phyloP scores from a whole-genome alignment of 2,113 vertebrate genomes.

The Gallinago paraguaiae region DNA sequence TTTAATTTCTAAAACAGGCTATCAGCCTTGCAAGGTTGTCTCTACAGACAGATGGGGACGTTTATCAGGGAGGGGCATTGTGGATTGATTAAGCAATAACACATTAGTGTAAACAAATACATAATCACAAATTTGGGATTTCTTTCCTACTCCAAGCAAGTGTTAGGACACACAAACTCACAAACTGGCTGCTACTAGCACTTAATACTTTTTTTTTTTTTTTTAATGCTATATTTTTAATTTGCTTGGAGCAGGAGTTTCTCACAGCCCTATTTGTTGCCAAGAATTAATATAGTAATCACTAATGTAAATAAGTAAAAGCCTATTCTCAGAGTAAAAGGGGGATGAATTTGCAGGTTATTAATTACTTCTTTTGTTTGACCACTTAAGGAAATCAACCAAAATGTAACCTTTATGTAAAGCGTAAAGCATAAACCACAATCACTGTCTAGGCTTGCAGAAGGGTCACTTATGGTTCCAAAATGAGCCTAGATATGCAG shows the following conservation, averaged over 20 bases:
- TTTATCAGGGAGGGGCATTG: background rate
- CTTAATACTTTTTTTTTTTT: background rate
- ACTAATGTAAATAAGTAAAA: background rate
- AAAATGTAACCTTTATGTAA: background rate
- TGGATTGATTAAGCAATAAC: background rate
- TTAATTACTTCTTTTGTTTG: background rate
- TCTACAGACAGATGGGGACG: background rate
- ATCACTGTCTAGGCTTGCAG: background rate
- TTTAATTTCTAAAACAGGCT: background rate
- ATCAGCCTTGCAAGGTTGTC: background rate
- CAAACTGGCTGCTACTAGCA: background rate
- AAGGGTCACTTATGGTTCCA: background rate
- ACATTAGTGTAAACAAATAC: background rate
- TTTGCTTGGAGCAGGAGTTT: background rate
- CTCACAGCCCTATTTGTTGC: background rate
- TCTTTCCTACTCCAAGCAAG: background rate
- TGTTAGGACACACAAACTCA: background rate
- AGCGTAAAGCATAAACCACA: background rate
- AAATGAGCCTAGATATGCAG: background rate
- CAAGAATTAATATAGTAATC: background rate
- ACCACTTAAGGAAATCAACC: background rate
- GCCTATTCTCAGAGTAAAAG: background rate
- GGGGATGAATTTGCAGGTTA: background rate
- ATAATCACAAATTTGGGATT: background rate
- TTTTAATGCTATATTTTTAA: slow-evolving; percentile 1